Evolutionary conservation across 2,113 vertebrate species (phyloP).

Genomic region (Rhynchomys soricoides): DNA sequence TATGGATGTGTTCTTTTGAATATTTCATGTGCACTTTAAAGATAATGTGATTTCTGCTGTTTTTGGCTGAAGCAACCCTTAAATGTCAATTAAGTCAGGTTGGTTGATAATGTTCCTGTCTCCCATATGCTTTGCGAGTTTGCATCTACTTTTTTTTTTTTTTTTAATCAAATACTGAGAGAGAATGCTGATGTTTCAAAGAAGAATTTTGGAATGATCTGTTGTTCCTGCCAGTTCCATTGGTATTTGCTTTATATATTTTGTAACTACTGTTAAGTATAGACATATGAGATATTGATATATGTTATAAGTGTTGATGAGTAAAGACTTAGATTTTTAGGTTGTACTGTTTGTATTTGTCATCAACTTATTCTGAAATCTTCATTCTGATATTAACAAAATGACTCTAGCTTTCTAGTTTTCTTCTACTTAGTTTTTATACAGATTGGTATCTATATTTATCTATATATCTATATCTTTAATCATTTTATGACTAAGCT

Average conservation of each 20-base stretch:
- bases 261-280: not conserved
- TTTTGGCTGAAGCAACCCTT: not conserved
- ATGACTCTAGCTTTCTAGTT: not conserved
- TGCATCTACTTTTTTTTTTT: not conserved
- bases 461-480: not conserved
- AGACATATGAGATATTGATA: not conserved
- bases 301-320: not conserved
- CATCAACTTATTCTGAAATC: not conserved
- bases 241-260: not conserved
- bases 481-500: not conserved
- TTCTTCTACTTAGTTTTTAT: not conserved
- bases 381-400: not conserved
- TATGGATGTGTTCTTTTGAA: not conserved
- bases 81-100: constrained; percentile 35
- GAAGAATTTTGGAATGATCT: not conserved
- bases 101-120: not conserved
- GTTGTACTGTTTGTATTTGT: not conserved
- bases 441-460: not conserved
- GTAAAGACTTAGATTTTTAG: not conserved
- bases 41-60: not conserved
- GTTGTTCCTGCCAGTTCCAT: not conserved
- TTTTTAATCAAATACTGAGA: not conserved
- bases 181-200: not conserved
- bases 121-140: not conserved
- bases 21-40: constrained; percentile 35